Percentiles rank a stretch among this genome's conserved stretches.
These are phyloP conservation scores for Phacellophora camtschatica DNA, from an alignment of 30 jellyfish, hydroid and myxozoan species.

Conservation along the genomic window DNA sequence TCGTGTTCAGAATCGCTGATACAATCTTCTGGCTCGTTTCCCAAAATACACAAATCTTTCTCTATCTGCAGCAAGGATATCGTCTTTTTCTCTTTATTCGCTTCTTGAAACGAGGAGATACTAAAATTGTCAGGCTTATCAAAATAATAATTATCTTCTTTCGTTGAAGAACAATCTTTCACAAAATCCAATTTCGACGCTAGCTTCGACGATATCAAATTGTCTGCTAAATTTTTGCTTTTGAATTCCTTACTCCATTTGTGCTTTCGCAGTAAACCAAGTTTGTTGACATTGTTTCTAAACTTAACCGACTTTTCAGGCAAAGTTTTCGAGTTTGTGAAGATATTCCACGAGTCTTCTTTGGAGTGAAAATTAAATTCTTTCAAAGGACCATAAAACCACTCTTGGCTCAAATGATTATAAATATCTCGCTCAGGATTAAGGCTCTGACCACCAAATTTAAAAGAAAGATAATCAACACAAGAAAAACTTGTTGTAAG, in stretches of 20 bases:
- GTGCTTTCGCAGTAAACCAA: not conserved
- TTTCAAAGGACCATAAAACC: constrained; percentile 29
- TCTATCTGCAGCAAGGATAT: not conserved
- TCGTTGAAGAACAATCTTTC: not conserved
- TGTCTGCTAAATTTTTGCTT: not conserved
- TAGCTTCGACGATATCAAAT: not conserved
- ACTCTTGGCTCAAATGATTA: constrained; percentile 27
- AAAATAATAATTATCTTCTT: not conserved
- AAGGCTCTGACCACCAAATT: constrained; percentile 56
- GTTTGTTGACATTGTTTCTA: not conserved
- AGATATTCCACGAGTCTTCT: constrained; percentile 22
- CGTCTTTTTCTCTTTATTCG: not conserved
- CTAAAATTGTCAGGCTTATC: not conserved
- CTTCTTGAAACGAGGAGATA: not conserved
- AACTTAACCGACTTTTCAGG: not conserved
- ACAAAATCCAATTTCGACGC: not conserved
- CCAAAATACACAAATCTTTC: not conserved
- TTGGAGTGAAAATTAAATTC: constrained; percentile 4
- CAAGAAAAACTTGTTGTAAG: constrained; percentile 43
- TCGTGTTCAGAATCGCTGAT: constrained; percentile 44
- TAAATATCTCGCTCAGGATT: constrained; percentile 24
- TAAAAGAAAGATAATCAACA: constrained; percentile 46
- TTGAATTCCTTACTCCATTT: not conserved
- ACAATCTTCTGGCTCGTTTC: not conserved
- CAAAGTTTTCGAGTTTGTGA: not conserved